Base-by-base conservation (phyloP, 1,140 invertebrate genomes). In the Bathynomus jamesi region DNA sequence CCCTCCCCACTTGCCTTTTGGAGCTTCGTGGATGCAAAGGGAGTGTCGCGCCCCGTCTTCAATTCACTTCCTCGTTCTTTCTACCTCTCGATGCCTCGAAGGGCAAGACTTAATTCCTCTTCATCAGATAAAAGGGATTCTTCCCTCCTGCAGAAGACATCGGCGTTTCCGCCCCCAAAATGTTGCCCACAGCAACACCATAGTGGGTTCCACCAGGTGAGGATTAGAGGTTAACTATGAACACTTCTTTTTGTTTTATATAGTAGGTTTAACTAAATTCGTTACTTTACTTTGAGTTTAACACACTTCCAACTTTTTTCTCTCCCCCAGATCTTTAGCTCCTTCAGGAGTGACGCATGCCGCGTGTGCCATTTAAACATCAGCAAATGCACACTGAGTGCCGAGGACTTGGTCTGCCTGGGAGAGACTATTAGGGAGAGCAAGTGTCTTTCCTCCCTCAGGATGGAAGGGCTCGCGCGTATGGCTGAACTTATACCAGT, bases 401-500 rank as follows among this genome's bases (percentile, higher is more conserved):
- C 82, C 62, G 82, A 85, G 71, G 85, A 86, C 74, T 82, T 85
- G 25, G 83, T 85, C 62, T 86, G 85, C 76, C 79, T 86, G 17
- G 85, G 85, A 11, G 85, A 86, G 76, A 86, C 84, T 10, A 81
- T 86, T 46, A 79, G 85, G 61, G 81, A 82, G 30, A 84, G 84
- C 2, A 79, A 80, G 8, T 83, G 83, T 73, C 80, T 86, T 70
- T 83, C 85, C 32, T 84, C 85, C 10, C 76, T 86, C 1, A 82
- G 84, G 62, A 81, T 86, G 69, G 85, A 86, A 69, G 84, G 85
- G 2, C 82, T 82, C 1, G 83, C 85, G 28, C 78, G 82, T 32
- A 77, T 83, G 61, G 81, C 81, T 40, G 83, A 83, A 73, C 71
- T 83, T 78, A 82, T 86, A 73, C 85, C 85, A 0, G 80, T 86